Evolutionary conservation across 1,140 invertebrate species (phyloP).

Genomic region (Caerostris extrusa): DNA sequence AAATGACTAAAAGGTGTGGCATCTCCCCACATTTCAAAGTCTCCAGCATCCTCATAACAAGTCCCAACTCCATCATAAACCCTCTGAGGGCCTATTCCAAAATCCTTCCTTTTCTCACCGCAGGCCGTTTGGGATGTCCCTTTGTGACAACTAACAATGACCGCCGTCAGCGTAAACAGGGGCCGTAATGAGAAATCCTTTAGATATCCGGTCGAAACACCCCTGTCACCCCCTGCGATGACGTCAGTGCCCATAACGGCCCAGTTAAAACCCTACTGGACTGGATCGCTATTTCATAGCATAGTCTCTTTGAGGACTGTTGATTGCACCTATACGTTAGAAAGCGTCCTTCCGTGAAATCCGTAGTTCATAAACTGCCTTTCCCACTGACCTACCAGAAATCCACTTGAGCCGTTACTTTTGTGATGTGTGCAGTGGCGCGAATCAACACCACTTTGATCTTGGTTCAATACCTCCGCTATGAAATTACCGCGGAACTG

Average conservation of each 20-base stretch:
- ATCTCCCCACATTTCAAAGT: not conserved
- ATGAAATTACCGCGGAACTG: constrained; percentile 20
- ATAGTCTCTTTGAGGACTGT: not conserved
- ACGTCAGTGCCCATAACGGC: constrained; percentile 46
- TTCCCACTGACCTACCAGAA: not conserved
- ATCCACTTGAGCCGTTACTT: constrained; percentile 35
- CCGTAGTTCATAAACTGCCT: constrained; percentile 42
- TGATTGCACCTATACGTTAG: constrained; percentile 62
- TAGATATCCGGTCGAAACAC: not conserved
- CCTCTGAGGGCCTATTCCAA: constrained; percentile 1
- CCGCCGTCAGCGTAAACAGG: not conserved
- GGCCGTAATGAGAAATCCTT: constrained; percentile 57
- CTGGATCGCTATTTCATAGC: constrained; percentile 32
- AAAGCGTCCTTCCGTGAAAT: constrained; percentile 33
- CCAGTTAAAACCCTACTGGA: not conserved
- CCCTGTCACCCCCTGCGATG: not conserved
- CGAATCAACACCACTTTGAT: constrained; percentile 41
- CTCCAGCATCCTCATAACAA: not conserved
- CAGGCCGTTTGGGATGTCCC: not conserved
- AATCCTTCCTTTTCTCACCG: not conserved
- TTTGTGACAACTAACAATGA: constrained; percentile 45
- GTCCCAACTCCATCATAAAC: not conserved
- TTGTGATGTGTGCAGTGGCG: not conserved
- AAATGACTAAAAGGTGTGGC: constrained; percentile 1
- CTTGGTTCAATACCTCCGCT: constrained; percentile 34